Conservation (phyloP, 2,113 vertebrate genomes). For the Chaetodon trifascialis region DNA sequence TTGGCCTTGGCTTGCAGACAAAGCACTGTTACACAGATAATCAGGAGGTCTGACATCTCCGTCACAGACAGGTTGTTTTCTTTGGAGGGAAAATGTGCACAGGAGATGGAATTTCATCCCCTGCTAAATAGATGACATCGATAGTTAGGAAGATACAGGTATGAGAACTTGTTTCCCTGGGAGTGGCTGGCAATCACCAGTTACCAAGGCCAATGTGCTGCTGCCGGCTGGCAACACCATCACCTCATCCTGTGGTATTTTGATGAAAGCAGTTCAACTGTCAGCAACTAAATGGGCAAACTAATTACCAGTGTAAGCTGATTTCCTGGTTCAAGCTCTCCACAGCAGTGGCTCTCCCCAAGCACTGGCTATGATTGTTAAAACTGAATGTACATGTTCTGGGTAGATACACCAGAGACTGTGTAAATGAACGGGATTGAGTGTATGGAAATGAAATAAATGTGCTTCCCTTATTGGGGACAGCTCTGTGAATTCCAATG, state of each 20-base stretch:
- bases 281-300: slow-evolving; percentile 71
- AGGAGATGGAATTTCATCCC: slow-evolving; percentile 76
- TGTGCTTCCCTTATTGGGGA: slow-evolving; percentile 62
- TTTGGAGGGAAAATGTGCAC: slow-evolving; percentile 50
- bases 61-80: slow-evolving; percentile 68
- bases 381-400: slow-evolving; percentile 76
- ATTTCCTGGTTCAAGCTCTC: slow-evolving; percentile 74
- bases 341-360: slow-evolving; percentile 55
- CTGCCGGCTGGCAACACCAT: slow-evolving; percentile 33
- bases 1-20: slow-evolving; percentile 72
- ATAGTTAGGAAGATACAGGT: slow-evolving; percentile 63
- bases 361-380: slow-evolving; percentile 70
- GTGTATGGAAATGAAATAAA: slow-evolving; percentile 79
- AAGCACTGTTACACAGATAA: slow-evolving; percentile 70
- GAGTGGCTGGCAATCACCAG: slow-evolving; percentile 48
- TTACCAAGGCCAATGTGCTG: slow-evolving; percentile 19
- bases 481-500: slow-evolving; percentile 71
- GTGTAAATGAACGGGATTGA: slow-evolving; percentile 69
- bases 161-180: slow-evolving; percentile 59
- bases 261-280: slow-evolving; percentile 74
- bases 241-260: slow-evolving; percentile 65
- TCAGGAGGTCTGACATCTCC: slow-evolving; percentile 76
- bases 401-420: slow-evolving; percentile 63
- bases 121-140: slow-evolving; percentile 74
- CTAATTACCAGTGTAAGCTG: slow-evolving; percentile 79